Conservation (phyloP, 2,888 invertebrate genomes). For the Nycteola revayana region DNA sequence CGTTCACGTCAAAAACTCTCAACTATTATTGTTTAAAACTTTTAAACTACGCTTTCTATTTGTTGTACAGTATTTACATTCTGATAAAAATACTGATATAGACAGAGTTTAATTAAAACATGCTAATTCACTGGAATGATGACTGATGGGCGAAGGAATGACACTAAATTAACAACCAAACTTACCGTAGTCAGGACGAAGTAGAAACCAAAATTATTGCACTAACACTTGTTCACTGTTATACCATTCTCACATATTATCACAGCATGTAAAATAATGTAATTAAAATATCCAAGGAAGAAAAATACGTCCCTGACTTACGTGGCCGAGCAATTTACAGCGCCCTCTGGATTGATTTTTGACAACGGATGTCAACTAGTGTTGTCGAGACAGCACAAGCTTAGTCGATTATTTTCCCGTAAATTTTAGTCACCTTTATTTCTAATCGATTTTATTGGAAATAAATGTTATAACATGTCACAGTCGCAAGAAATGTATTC, state of each 20-base stretch:
- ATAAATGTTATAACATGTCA: too few species aligned
- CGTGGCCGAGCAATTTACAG: conserved; percentile 77
- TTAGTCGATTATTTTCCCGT: conserved; percentile 8
- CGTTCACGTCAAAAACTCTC: conserved; percentile 22
- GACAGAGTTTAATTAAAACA: conserved; percentile 63
- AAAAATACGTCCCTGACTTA: conserved; percentile 80
- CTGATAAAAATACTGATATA: conserved; percentile 52
- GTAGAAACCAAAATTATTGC: conserved; percentile 53
- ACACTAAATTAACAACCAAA: conserved; percentile 27
- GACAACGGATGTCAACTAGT: conserved; percentile 56
- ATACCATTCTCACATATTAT: conserved; percentile 71
- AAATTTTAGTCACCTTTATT: too few species aligned
- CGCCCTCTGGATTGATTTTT: conserved; percentile 77
- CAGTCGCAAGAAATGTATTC: too few species aligned
- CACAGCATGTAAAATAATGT: conserved; percentile 57
- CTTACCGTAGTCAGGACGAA: conserved; percentile 58
- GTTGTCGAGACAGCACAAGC: conserved; percentile 1
- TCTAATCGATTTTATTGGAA: too few species aligned
- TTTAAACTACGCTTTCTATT: conserved; percentile 9
- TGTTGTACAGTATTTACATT: conserved; percentile 47
- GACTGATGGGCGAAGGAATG: conserved; percentile 59
- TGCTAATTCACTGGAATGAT: conserved; percentile 68
- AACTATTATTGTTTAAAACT: conserved; percentile 9
- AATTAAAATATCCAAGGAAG: conserved; percentile 63
- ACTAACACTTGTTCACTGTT: conserved; percentile 52